Conservation (phyloP, 2,888 invertebrate genomes). For the Amblyjoppa fuscipennis region DNA sequence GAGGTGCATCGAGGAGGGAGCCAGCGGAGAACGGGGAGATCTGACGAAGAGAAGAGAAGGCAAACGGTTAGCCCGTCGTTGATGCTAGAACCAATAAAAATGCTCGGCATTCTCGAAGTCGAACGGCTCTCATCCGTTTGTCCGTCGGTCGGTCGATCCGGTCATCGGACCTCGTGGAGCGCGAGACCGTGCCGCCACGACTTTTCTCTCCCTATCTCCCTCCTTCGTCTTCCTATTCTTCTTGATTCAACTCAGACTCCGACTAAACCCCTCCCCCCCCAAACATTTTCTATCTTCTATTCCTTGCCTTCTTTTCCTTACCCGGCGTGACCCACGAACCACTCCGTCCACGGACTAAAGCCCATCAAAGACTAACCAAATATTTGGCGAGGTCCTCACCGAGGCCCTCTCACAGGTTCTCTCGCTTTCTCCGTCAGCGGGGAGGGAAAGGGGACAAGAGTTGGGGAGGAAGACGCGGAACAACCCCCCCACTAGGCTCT, state of each 20-base stretch:
- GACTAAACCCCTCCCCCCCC: conserved; percentile 5
- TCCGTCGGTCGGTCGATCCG: conserved; percentile 71
- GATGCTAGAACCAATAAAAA: conserved; percentile 81
- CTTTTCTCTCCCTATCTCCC: conserved; percentile 49
- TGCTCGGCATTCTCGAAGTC: conserved; percentile 82
- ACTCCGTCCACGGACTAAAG: conserved; percentile 65
- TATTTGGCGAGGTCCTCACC: conserved; percentile 81
- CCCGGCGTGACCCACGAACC: conserved; percentile 34
- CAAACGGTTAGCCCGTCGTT: conserved; percentile 60
- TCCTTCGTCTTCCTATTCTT: conserved; percentile 37
- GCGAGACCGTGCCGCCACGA: conserved; percentile 55
- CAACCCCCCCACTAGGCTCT: conserved; percentile 3
- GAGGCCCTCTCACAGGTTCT: conserved; percentile 3
- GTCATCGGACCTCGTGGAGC: conserved; percentile 56
- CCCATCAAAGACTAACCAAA: conserved; percentile 84
- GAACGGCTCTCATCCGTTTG: conserved; percentile 83
- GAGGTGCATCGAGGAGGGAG: conserved; percentile 24
- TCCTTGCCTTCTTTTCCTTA: conserved; percentile 27
- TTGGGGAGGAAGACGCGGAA: neutral
- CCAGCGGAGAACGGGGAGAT: conserved; percentile 67
- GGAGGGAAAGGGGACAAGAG: neutral
- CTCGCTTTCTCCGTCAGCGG: neutral
- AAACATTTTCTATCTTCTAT: conserved; percentile 16
- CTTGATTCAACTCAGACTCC: conserved; percentile 49
- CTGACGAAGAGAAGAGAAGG: conserved; percentile 35